phyloP scores from a whole-genome alignment of 2,888 invertebrate species.

The Sesia apiformis region DNA sequence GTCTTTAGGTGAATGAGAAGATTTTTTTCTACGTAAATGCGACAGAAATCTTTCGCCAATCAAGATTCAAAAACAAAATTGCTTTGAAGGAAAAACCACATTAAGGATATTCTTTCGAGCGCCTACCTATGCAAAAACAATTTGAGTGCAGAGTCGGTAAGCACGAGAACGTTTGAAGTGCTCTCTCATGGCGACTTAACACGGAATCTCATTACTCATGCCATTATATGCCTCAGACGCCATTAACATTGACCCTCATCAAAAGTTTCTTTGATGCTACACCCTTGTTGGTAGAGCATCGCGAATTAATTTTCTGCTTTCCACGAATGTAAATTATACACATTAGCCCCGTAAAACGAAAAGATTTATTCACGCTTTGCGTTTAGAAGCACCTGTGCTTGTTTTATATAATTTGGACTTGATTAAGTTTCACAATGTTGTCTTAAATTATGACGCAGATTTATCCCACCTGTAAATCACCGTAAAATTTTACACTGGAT shows the following conservation, averaged over 20 bases:
- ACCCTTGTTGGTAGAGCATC: conserved; percentile 21
- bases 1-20: neutral
- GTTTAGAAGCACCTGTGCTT: conserved; percentile 16
- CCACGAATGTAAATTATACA: conserved; percentile 32
- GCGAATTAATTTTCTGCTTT: conserved; percentile 34
- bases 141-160: neutral
- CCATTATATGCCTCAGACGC: conserved; percentile 22
- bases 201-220: conserved; percentile 23
- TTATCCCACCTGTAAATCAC: conserved; percentile 20
- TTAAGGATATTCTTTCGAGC: neutral
- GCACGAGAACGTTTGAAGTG: conserved; percentile 14
- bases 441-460: conserved; percentile 21
- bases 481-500: conserved; percentile 1
- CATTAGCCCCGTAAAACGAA: conserved; percentile 14
- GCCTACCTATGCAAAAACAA: conserved; percentile 3
- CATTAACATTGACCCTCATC: conserved; percentile 47
- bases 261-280: conserved; percentile 38
- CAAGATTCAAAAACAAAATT: no score
- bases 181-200: conserved; percentile 13
- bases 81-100: no score
- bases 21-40: neutral
- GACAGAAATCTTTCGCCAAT: no score
- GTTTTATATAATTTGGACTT: conserved; percentile 25
- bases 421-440: conserved; percentile 26
- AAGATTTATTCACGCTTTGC: conserved; percentile 26